Percentiles rank a stretch among this genome's conserved stretches.
Conservation (phyloP, 2,797 vertebrate species). For the Mormyrus hasselquistii region DNA sequence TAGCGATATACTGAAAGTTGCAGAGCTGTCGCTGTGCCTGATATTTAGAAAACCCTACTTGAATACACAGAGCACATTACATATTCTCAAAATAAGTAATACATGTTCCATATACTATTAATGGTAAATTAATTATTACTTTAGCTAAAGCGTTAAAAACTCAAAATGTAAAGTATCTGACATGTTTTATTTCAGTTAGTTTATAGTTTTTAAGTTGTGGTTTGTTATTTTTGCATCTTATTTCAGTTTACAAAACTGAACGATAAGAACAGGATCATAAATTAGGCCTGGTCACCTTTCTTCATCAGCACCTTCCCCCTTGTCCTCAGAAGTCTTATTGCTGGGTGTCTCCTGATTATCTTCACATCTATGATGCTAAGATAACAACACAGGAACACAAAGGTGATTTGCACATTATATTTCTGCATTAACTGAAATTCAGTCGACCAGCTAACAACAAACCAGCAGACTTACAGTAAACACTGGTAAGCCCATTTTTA, state of each 20-base stretch:
- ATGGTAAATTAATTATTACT: neutral
- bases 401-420: neutral
- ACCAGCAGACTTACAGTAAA: conserved; percentile 71
- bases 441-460: neutral
- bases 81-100: neutral
- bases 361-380: conserved; percentile 61
- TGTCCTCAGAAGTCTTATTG: conserved; percentile 36
- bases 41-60: neutral
- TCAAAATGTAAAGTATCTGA: neutral
- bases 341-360: conserved; percentile 37
- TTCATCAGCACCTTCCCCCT: neutral
- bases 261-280: neutral
- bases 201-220: neutral
- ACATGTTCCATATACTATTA: neutral
- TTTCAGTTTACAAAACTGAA: neutral
- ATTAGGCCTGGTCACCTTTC: conserved; percentile 3
- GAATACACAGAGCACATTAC: neutral
- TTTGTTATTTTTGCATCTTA: neutral
- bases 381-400: neutral
- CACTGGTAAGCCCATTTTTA: conserved; percentile 80
- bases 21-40: neutral
- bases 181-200: neutral
- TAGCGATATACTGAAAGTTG: neutral
- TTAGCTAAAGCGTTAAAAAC: neutral
- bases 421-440: neutral